These are phyloP conservation scores for Diorhabda elongata DNA, from an alignment of 1,140 invertebrate species.

Conservation along the genomic window DNA sequence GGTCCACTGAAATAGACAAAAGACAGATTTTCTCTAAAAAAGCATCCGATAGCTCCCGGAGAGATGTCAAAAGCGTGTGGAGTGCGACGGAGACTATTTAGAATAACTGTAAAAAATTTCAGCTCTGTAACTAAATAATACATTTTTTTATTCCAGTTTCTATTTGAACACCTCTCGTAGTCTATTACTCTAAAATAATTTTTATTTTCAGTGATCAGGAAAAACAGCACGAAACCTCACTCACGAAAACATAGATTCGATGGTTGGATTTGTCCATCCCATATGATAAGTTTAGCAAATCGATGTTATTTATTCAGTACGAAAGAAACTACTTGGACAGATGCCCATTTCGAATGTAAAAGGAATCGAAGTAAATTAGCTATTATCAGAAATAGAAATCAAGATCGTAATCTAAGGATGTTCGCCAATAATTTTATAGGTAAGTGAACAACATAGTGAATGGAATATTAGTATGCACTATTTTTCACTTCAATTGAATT, in stretches of 20 bases:
- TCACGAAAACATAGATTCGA: neutral
- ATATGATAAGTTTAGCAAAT: constrained; percentile 66
- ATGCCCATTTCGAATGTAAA: constrained; percentile 67
- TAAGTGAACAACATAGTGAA: neutral
- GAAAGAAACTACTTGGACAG: constrained; percentile 62
- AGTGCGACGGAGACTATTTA: too few species aligned
- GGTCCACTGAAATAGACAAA: too few species aligned
- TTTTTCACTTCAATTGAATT: too few species aligned
- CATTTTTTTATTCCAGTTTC: too few species aligned
- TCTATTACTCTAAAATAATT: neutral
- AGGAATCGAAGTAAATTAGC: constrained; percentile 63
- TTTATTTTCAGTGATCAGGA: neutral
- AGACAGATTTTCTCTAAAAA: too few species aligned
- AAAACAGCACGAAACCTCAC: neutral
- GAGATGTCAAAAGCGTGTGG: too few species aligned
- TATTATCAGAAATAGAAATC: constrained; percentile 60
- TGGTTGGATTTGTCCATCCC: constrained; percentile 60
- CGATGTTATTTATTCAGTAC: constrained; percentile 73
- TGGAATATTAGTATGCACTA: too few species aligned
- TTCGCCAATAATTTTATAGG: constrained; percentile 55
- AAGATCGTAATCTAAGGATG: constrained; percentile 63
- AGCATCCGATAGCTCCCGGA: too few species aligned
- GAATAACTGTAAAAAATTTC: too few species aligned
- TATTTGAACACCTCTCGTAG: too few species aligned
- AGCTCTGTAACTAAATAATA: too few species aligned